phyloP scores from a whole-genome alignment of 2,888 invertebrate genomes.

The Synanthedon formicaeformis region DNA sequence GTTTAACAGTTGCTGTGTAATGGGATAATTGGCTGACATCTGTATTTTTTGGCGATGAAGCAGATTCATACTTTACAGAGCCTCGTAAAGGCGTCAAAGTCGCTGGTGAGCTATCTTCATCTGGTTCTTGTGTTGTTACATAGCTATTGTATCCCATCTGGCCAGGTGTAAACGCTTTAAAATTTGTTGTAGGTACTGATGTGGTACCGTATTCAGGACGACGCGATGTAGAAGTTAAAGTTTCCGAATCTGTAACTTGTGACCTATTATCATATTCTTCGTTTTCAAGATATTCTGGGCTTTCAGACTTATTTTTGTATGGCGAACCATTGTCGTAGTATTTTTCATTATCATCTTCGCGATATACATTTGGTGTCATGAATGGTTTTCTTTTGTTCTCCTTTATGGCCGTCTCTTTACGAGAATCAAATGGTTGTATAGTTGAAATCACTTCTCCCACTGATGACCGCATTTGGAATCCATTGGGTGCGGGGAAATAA shows the following conservation, averaged over 20 bases:
- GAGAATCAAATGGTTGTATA: slow-evolving; percentile 1
- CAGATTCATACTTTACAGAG: neutral
- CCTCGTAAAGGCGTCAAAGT: slow-evolving; percentile 13
- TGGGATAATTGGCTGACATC: neutral
- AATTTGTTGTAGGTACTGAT: neutral
- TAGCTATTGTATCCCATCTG: neutral
- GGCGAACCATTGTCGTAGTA: neutral
- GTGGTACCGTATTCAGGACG: neutral
- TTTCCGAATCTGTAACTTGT: neutral
- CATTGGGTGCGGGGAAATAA: slow-evolving; percentile 8
- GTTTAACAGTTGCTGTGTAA: neutral
- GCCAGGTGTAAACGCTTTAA: neutral
- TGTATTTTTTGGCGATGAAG: neutral
- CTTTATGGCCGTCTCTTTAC: neutral
- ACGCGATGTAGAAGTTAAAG: neutral
- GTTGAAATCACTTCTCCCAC: slow-evolving; percentile 1
- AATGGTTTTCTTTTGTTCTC: slow-evolving; percentile 13
- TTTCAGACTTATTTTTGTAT: neutral
- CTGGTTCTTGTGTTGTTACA: neutral
- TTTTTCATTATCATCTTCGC: slow-evolving; percentile 2
- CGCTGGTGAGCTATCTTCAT: slow-evolving; percentile 5
- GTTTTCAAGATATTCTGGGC: neutral
- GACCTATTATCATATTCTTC: neutral
- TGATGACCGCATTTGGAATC: slow-evolving; percentile 6
- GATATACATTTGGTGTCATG: slow-evolving; percentile 17